Percentiles rank a stretch among this genome's conserved stretches.
These are phyloP conservation scores for Drosophila guanche DNA, from an alignment of 1,140 invertebrate genomes.

Conservation along the genomic window DNA sequence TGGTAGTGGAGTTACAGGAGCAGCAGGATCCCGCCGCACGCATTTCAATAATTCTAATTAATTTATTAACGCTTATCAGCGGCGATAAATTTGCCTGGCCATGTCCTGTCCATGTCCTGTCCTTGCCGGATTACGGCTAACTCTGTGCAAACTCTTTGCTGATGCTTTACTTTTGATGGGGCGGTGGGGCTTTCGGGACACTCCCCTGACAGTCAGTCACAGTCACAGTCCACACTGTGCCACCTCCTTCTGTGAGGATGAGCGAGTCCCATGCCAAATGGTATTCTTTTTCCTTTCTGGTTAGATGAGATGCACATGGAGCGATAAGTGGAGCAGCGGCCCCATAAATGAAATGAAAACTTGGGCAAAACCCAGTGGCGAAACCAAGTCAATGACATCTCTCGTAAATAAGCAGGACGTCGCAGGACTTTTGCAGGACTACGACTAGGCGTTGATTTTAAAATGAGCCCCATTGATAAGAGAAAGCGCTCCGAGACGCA, in stretches of 20 bases:
- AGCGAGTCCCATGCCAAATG: slow-evolving; percentile 13
- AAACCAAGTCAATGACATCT: slow-evolving; percentile 52
- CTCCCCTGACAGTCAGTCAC: slow-evolving; percentile 22
- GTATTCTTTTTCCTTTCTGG: too few species aligned
- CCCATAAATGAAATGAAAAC: slow-evolving; percentile 78
- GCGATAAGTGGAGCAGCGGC: slow-evolving; percentile 64
- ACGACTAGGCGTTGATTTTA: slow-evolving; percentile 74
- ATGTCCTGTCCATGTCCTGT: slow-evolving; percentile 33
- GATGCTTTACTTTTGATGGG: slow-evolving; percentile 35
- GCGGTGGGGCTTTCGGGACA: slow-evolving; percentile 1
- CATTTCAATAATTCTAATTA: slow-evolving; percentile 84
- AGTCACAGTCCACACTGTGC: slow-evolving; percentile 14
- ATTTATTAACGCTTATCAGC: slow-evolving; percentile 83
- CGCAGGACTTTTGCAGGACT: slow-evolving; percentile 29
- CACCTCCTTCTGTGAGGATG: slow-evolving; percentile 5
- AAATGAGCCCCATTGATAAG: slow-evolving; percentile 77
- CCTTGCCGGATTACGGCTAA: slow-evolving; percentile 34
- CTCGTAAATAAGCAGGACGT: slow-evolving; percentile 65
- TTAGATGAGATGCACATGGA: slow-evolving; percentile 52
- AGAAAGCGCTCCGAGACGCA: slow-evolving; percentile 17
- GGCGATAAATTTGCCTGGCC: slow-evolving; percentile 72
- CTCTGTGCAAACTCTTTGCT: slow-evolving; percentile 57
- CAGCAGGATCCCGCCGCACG: slow-evolving; percentile 45
- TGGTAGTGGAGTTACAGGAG: slow-evolving; percentile 27
- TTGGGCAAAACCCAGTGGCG: slow-evolving; percentile 29